Base-by-base conservation (phyloP, 92 coral and sea anemone species). In the Porites cylindrica region DNA sequence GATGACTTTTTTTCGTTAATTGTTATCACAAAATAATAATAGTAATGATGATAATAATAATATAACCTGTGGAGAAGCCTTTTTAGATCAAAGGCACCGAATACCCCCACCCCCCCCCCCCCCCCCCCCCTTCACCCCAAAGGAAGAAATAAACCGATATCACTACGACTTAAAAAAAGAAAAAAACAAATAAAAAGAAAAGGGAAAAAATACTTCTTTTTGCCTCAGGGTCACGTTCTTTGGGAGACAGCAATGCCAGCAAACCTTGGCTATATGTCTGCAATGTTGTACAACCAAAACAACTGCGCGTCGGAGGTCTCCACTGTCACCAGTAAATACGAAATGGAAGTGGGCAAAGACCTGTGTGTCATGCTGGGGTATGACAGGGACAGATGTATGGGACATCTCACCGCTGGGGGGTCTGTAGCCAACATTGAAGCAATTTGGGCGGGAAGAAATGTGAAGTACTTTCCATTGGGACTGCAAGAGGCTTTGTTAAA, bases 241-340 rank as follows among this genome's bases (percentile, higher is more conserved):
- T 96, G 98, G 98, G 97, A 96, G 47, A 90, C 93, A 51, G 89
- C 86, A 66, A 90, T 96, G 95, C 91, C 98, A 14, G 96, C 98
- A 2, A 86, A 91, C 67, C 90, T 96, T 21, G 98, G 98, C 18
- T 96, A 93, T 70, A 82, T 96, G 59, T 81, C 94, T 8, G 96
- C 94, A 10, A 66, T 96, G 88, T 51, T 96, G 62, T 96, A 82
- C 80, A 96, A 96, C 77, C 98, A 94, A 58, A 96, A 96, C 88
- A 96, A 96, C 84, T 95, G 92, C 26, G 94, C 93, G 9, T 89
- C 93, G 64, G 95, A 91, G 70, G 91, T 90, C 4, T 90, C 95
- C 3, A 82, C 93, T 11, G 90, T 93, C 20, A 96, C 97, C 84
- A 96, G 94, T 53, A 84, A 70, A 51, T 93, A 80, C 74, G 98